Evolutionary conservation across 2,888 invertebrate genomes (phyloP).

Genomic region (Adelphocoris suturalis): DNA sequence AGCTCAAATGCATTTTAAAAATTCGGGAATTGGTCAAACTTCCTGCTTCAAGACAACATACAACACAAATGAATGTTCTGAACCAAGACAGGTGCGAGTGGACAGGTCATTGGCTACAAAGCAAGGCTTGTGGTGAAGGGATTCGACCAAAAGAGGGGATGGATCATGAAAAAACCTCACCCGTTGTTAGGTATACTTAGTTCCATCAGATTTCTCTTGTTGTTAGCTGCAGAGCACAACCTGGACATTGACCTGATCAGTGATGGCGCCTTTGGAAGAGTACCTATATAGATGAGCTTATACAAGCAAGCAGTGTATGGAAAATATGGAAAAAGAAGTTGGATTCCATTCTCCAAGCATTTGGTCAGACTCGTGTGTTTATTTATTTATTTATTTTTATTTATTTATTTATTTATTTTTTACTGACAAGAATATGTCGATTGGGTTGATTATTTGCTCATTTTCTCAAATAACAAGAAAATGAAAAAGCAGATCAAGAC

Average conservation of each 20-base stretch:
- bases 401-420: too few species aligned
- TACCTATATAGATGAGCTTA: constrained; percentile 47
- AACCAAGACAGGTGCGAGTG: neutral
- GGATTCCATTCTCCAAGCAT: constrained; percentile 7
- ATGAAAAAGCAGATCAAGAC: neutral
- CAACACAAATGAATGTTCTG: constrained; percentile 38
- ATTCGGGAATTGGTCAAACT: neutral
- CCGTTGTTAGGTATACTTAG: constrained; percentile 10
- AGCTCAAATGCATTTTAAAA: neutral
- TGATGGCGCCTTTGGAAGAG: neutral
- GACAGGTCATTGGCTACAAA: neutral
- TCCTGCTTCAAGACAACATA: neutral
- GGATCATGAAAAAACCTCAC: constrained; percentile 32
- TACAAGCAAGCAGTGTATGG: constrained; percentile 57
- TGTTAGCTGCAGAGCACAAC: constrained; percentile 26
- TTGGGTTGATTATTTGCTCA: neutral
- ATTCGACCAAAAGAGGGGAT: constrained; percentile 15
- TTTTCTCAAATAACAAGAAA: neutral
- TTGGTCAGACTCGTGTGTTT: constrained; percentile 36
- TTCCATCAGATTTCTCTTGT: constrained; percentile 17
- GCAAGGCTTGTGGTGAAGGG: constrained; percentile 42
- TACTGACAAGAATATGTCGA: neutral
- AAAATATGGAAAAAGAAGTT: constrained; percentile 53
- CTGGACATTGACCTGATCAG: constrained; percentile 42
- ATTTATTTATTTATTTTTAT: too few species aligned